Base-by-base conservation (phyloP, 2,113 vertebrate genomes). In the Spilogale gracilis region DNA sequence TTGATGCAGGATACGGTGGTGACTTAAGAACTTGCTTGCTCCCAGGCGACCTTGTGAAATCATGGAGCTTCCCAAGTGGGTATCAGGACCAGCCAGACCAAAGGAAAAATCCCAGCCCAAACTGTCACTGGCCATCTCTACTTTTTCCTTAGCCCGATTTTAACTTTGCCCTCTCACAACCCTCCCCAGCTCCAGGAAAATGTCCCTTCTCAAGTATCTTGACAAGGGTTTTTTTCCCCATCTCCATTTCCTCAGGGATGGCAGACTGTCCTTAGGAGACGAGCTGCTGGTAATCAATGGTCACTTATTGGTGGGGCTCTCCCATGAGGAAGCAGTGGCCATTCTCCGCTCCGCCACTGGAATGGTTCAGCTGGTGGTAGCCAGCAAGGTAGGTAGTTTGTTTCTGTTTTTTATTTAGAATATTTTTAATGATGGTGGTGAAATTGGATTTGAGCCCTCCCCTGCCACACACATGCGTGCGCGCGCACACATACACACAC, bases 251-350 rank as follows among this genome's bases (percentile, higher is more conserved):
- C 85, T 27, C 98, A 99, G 99, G 98, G 99, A 99, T 1, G 99
- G 99, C 65, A 99, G 99, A 96, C 98, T 99, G 98, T 99, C 98
- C 60, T 98, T 99, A 0, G 99, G 99, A 0, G 99, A 99, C 0
- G 99, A 99, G 98, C 98, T 99, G 90, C 99, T 99, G 97, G 99
- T 99, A 99, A 99, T 99, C 97, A 99, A 99, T 38, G 99, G 99
- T 84, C 99, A 99, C 98, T 99, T 99, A 0, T 98, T 99, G 98
- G 99, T 99, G 63, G 99, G 99, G 43, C 99, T 99, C 1, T 99
- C 99, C 74, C 99, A 99, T 83, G 99, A 99, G 98, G 99, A 99
- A 17, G 99, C 99, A 0, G 99, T 99, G 73, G 98, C 98, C 45
- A 98, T 99, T 82, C 99, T 99, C 32, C 99, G 99, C 54, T 99